Percentiles rank a stretch among this genome's conserved stretches.
phyloP scores from a whole-genome alignment of 2,113 vertebrate species.

The Microtus richardsoni region DNA sequence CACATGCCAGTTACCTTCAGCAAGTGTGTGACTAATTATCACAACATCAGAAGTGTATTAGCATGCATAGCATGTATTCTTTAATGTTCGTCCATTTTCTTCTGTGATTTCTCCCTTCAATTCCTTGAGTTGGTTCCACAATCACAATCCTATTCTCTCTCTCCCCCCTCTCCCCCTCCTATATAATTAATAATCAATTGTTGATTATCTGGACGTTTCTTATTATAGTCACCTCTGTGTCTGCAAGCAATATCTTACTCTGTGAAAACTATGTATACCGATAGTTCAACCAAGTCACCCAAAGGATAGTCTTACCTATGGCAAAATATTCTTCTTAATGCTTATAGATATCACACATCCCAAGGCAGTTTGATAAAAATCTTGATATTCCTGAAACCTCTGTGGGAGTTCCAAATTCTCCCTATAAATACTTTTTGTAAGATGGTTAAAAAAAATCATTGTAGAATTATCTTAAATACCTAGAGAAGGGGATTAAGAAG shows the following conservation, averaged over 20 bases:
- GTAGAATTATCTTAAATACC: background rate
- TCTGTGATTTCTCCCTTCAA: background rate
- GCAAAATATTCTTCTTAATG: background rate
- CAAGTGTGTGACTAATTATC: background rate
- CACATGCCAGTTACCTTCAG: background rate
- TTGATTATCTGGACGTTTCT: background rate
- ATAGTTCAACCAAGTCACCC: background rate
- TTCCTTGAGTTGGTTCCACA: background rate
- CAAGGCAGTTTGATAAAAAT: background rate
- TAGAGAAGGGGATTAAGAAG: background rate
- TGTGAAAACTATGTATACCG: background rate
- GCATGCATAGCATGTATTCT: background rate
- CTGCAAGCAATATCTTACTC: background rate
- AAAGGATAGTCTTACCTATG: accelerated
- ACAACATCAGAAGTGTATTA: background rate
- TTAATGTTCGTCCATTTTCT: no score
- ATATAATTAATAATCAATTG: background rate
- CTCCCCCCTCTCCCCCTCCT: background rate
- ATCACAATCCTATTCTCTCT: background rate
- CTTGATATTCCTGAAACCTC: background rate
- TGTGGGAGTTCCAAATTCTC: background rate
- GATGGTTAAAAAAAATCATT: background rate
- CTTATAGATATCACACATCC: background rate
- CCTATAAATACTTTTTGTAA: background rate
- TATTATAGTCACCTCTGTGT: background rate